Conservation (phyloP, 2,113 vertebrate genomes). For the Seriola quinqueradiata region DNA sequence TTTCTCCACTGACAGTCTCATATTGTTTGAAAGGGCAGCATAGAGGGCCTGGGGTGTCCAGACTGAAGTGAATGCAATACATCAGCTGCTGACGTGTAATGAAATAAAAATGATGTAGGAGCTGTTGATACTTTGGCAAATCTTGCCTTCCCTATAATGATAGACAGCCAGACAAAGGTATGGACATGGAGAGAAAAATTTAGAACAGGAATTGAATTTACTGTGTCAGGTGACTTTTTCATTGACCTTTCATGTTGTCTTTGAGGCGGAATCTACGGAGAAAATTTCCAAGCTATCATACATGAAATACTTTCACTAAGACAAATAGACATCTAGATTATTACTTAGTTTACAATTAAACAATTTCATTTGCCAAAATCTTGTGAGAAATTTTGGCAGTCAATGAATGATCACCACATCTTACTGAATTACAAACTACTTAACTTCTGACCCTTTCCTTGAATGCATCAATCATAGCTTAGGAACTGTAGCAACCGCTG, state of each 20-base stretch:
- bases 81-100: constrained; percentile 58
- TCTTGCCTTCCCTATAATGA: constrained; percentile 38
- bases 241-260: not conserved
- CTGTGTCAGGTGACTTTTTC: constrained; percentile 6
- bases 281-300: not conserved
- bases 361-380: not conserved
- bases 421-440: not conserved
- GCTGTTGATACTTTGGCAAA: constrained; percentile 52
- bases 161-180: constrained; percentile 28
- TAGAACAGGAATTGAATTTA: constrained; percentile 5
- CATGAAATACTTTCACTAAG: not conserved
- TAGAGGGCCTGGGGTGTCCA: constrained; percentile 52
- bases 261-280: not conserved
- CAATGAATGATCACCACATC: not conserved
- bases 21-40: constrained; percentile 55
- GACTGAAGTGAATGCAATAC: constrained; percentile 56
- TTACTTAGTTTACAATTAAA: not conserved
- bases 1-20: constrained; percentile 48
- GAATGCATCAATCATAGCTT: not conserved
- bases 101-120: constrained; percentile 63
- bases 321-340: not conserved
- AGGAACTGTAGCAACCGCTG: not conserved
- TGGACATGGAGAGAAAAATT: not conserved
- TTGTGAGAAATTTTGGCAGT: too few relatives aligned
- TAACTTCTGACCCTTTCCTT: not conserved